phyloP scores from a whole-genome alignment of 2,797 vertebrate species.

The Jordanella pulchra region DNA sequence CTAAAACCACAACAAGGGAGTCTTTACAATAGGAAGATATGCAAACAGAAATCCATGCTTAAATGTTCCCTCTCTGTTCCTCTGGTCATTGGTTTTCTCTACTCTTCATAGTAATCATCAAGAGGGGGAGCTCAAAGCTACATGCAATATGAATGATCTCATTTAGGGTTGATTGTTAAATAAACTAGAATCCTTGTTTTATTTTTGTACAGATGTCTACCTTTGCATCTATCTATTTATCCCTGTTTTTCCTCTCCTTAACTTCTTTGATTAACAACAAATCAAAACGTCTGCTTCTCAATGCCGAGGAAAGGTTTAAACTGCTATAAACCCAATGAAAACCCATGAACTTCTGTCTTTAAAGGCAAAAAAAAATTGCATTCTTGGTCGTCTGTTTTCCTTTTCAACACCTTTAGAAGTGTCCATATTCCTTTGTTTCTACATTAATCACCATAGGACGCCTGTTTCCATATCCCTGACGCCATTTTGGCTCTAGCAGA shows the following conservation, averaged over 20 bases:
- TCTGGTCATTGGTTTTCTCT: not conserved
- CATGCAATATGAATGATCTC: not conserved
- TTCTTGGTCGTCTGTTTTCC: constrained; percentile 27
- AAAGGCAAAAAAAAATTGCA: constrained; percentile 3
- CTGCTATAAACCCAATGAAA: constrained; percentile 1
- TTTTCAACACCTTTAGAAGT: constrained; percentile 29
- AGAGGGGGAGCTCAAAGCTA: not conserved
- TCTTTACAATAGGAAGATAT: not conserved
- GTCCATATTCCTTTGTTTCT: constrained; percentile 26
- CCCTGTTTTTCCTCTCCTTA: not conserved
- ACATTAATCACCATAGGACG: constrained; percentile 49
- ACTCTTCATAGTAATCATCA: not conserved
- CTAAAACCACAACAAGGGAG: not conserved
- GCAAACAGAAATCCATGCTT: not conserved
- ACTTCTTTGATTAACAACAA: constrained; percentile 4
- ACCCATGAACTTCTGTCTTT: not conserved
- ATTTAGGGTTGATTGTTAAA: not conserved
- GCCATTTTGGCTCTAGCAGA: constrained; percentile 68
- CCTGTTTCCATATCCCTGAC: constrained; percentile 50
- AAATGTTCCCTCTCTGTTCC: not conserved
- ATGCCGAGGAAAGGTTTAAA: not conserved
- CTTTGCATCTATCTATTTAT: not conserved
- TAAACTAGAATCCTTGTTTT: constrained; percentile 1
- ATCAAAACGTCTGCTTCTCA: not conserved
- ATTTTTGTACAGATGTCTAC: not conserved